Conservation (phyloP, 2,113 vertebrate species). For the Corydoras sp. region DNA sequence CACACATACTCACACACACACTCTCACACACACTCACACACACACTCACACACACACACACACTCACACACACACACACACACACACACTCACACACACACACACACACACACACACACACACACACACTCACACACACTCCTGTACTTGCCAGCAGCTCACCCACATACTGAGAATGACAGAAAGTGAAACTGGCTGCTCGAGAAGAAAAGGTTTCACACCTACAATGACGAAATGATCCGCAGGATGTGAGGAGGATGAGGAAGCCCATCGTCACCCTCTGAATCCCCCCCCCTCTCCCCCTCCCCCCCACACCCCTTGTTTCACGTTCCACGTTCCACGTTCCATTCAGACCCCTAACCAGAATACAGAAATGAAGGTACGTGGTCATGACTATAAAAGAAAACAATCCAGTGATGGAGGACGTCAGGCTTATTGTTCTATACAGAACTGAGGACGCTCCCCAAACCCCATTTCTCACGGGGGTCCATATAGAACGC, state of each 20-base stretch:
- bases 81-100: conserved; percentile 1
- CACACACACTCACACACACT: conserved; percentile 1
- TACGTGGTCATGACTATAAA: too few relatives aligned
- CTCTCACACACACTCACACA: conserved; percentile 1
- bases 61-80: conserved; percentile 6
- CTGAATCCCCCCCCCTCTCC: too few relatives aligned
- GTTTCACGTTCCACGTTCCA: too few relatives aligned
- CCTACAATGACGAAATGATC: conserved; percentile 2
- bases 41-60: conserved; percentile 10
- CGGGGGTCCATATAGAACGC: too few relatives aligned
- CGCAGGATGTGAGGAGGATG: conserved; percentile 16
- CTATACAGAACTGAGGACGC: too few relatives aligned
- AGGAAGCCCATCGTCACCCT: neutral
- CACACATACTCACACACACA: conserved; percentile 18
- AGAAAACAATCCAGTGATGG: too few relatives aligned
- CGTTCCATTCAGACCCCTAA: too few relatives aligned
- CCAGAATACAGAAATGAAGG: too few relatives aligned
- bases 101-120: conserved; percentile 16
- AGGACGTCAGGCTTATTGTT: too few relatives aligned
- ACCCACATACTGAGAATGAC: neutral
- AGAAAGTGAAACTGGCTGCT: neutral
- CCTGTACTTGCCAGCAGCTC: too few relatives aligned
- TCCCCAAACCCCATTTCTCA: too few relatives aligned
- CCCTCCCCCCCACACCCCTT: too few relatives aligned
- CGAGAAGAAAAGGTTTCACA: neutral